These are phyloP conservation scores for Limonius californicus DNA, from an alignment of 1,140 invertebrate genomes.

Conservation along the genomic window DNA sequence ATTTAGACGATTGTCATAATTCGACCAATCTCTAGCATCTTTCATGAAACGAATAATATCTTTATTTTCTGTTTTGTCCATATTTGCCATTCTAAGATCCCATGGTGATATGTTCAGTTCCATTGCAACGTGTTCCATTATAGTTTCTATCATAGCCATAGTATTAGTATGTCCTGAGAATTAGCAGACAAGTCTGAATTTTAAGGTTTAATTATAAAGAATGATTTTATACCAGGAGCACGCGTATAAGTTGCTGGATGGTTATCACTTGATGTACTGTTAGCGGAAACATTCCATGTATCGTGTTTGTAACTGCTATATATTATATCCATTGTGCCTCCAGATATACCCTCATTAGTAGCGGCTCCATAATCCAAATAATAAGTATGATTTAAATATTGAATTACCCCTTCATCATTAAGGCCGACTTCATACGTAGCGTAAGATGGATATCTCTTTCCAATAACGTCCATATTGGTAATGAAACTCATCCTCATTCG, in stretches of 20 bases:
- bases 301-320: slow-evolving; percentile 43
- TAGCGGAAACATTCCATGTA: slow-evolving; percentile 45
- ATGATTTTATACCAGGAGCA: slow-evolving; percentile 52
- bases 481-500: slow-evolving; percentile 59
- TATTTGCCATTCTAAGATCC: slow-evolving; percentile 62
- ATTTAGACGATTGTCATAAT: slow-evolving; percentile 56
- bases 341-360: slow-evolving; percentile 27
- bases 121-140: slow-evolving; percentile 79
- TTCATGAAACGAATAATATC: slow-evolving; percentile 51
- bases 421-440: slow-evolving; percentile 66
- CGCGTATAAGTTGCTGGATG: slow-evolving; percentile 47
- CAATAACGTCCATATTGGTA: slow-evolving; percentile 62
- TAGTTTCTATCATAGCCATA: slow-evolving; percentile 66
- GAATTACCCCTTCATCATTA: slow-evolving; percentile 62
- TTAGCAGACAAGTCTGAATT: too few species aligned
- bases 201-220: too few species aligned
- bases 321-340: slow-evolving; percentile 22
- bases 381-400: slow-evolving; percentile 58
- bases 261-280: slow-evolving; percentile 47
- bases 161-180: slow-evolving; percentile 58
- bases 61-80: slow-evolving; percentile 43
- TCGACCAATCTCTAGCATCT: slow-evolving; percentile 55
- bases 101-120: slow-evolving; percentile 62
- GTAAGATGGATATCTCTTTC: slow-evolving; percentile 58
- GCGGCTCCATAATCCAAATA: slow-evolving; percentile 61